phyloP scores from a whole-genome alignment of 2,113 vertebrate genomes.

The Callipepla californica region DNA sequence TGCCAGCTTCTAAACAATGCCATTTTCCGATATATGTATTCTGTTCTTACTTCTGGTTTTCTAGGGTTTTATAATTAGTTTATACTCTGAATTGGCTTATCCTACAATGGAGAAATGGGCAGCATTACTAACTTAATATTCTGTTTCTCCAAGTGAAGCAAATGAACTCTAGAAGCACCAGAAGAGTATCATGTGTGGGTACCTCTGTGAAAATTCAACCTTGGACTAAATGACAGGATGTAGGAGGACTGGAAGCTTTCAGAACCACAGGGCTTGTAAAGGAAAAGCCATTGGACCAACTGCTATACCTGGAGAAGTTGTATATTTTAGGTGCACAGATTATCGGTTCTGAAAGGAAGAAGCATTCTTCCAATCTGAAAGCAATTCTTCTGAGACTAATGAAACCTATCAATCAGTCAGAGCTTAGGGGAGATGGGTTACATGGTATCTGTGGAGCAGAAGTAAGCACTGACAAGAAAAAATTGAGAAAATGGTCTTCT shows the following conservation, averaged over 20 bases:
- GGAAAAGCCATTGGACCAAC: not conserved
- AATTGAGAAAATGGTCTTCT: not conserved
- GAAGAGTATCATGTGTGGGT: not conserved
- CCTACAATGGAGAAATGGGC: not conserved
- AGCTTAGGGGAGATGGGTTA: not conserved
- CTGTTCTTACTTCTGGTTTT: not conserved
- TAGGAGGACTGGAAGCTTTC: not conserved
- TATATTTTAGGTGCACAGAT: not conserved
- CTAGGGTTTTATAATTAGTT: not conserved
- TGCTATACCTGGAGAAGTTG: not conserved
- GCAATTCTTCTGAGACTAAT: not conserved
- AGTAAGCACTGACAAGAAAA: not conserved
- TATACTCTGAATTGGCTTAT: not conserved
- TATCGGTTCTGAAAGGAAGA: not conserved
- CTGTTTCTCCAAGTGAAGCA: not conserved
- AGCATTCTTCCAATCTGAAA: not conserved
- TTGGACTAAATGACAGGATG: not conserved
- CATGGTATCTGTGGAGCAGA: not conserved
- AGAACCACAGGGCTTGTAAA: not conserved
- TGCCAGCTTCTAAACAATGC: not conserved
- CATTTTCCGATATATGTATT: not conserved
- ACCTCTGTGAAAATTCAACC: not conserved
- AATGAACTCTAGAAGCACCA: not conserved
- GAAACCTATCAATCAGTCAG: not conserved
- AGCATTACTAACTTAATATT: not conserved